A percentile compares a stretch with the other conserved stretches of the same genome.
Evolutionary conservation across 1,140 invertebrate species (phyloP).

Genomic region (Pteromalus puparum): DNA sequence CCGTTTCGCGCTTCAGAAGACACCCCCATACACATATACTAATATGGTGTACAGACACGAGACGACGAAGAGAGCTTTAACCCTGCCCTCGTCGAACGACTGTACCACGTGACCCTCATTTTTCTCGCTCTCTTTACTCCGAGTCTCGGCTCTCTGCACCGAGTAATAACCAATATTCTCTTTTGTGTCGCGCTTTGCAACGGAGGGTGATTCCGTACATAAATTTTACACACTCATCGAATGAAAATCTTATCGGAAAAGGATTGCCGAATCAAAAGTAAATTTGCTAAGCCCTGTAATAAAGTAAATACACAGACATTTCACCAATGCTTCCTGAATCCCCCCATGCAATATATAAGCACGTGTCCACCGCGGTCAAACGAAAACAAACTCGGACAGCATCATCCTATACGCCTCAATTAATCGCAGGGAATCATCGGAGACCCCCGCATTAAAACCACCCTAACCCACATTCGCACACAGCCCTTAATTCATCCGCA

Average conservation of each 20-base stretch:
- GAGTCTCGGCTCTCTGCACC: slow-evolving; percentile 26
- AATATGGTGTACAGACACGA: not conserved
- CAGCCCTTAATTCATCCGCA: not conserved
- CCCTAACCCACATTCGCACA: slow-evolving; percentile 22
- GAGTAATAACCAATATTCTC: slow-evolving; percentile 56
- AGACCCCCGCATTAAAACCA: not conserved
- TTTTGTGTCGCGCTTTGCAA: not conserved
- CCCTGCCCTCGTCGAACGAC: not conserved
- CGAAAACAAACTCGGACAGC: not conserved
- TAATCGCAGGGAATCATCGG: not conserved
- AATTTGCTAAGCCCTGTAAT: not conserved
- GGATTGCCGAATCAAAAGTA: too few relatives aligned
- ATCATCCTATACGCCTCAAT: slow-evolving; percentile 15
- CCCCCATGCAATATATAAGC: not conserved
- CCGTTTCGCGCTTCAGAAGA: slow-evolving; percentile 61
- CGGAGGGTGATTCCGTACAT: too few relatives aligned
- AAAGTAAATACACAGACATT: too few relatives aligned
- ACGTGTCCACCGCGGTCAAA: not conserved
- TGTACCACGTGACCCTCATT: not conserved
- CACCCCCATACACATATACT: slow-evolving; percentile 57
- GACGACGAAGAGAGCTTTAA: not conserved
- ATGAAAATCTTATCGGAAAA: too few relatives aligned
- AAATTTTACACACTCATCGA: too few relatives aligned
- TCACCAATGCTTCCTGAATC: not conserved
- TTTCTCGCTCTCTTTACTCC: slow-evolving; percentile 1